Evolutionary conservation across 2,888 invertebrate species (phyloP), one percentile per base, ranked within the genome.

Genomic region (Gibbula magus): DNA sequence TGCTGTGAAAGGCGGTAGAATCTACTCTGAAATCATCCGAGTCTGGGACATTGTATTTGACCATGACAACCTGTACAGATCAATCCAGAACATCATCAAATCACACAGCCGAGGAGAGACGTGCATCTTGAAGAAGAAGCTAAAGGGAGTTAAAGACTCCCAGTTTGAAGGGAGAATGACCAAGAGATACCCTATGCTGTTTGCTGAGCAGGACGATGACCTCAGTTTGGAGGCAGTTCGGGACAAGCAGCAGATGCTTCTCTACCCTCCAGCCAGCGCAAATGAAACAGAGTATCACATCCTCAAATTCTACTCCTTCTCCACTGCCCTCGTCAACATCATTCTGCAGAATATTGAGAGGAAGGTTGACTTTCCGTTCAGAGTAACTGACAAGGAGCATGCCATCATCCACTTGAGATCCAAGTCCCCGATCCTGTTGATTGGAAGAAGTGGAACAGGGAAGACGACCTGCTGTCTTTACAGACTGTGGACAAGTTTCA

Each of bases 391-490:
- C 77, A 83, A 86, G 25, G 91, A 91, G 78, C 88, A 90, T 80
- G 88, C 87, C 29, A 89, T 91, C 45, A 91, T 91, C 79, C 86
- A 88, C 76, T 82, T 90, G 39, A 78, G 79, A 35, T 85, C 89
- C 0, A 83, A 79, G 51, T 84, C 88, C 16, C 89, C 90, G 0
- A 85, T 91, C 16, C 83, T 91, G 5, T 85, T 91, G 22, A 84
- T 91, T 25, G 91, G 91, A 1, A 86, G 91, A 2, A 91, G 91
- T 86, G 91, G 91, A 5, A 91, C 91, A 20, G 91, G 91, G 2
- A 91, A 91, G 81, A 91, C 91, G 16, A 91, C 91, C 0, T 90
- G 91, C 77, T 91, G 91, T 70, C 81, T 91, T 80, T 91, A 91
- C 81, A 81, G 91, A 45, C 82, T 91, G 52, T 91, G 90, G 90